phyloP scores from a whole-genome alignment of 1,140 invertebrate genomes.

The Himalopsyche phryganea region DNA sequence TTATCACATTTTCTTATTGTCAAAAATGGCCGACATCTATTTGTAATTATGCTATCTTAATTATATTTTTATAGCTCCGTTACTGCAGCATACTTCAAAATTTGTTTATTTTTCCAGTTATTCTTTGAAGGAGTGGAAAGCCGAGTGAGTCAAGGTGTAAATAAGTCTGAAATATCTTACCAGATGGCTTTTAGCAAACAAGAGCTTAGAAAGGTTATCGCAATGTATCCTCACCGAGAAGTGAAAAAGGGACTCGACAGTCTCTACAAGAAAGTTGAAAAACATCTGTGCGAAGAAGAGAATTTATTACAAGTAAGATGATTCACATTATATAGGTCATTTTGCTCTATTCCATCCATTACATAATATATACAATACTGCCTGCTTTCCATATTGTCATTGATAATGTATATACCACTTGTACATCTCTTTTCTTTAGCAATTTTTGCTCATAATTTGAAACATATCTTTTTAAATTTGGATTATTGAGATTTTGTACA shows the following conservation, averaged over 20 bases:
- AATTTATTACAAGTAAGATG: constrained; percentile 79
- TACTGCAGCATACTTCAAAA: no score
- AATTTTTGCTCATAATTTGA: neutral
- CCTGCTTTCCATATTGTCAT: no score
- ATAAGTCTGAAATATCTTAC: constrained; percentile 96
- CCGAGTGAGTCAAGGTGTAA: constrained; percentile 88
- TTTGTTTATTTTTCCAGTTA: constrained; percentile 57
- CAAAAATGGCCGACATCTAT: no score
- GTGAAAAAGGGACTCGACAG: constrained; percentile 94
- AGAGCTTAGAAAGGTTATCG: constrained; percentile 92
- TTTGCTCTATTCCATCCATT: no score
- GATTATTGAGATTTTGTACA: no score
- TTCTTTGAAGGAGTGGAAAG: constrained; percentile 95
- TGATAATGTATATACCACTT: no score
- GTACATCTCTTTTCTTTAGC: no score
- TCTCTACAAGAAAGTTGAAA: constrained; percentile 95
- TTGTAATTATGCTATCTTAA: no score
- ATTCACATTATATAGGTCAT: constrained; percentile 5
- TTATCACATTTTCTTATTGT: no score
- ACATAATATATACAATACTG: no score
- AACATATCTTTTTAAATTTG: no score
- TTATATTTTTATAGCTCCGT: no score
- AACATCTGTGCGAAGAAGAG: constrained; percentile 93
- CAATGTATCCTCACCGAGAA: constrained; percentile 91
- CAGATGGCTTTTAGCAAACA: constrained; percentile 97